Conservation (phyloP, 2,888 invertebrate species). For the Odontothrips loti region DNA sequence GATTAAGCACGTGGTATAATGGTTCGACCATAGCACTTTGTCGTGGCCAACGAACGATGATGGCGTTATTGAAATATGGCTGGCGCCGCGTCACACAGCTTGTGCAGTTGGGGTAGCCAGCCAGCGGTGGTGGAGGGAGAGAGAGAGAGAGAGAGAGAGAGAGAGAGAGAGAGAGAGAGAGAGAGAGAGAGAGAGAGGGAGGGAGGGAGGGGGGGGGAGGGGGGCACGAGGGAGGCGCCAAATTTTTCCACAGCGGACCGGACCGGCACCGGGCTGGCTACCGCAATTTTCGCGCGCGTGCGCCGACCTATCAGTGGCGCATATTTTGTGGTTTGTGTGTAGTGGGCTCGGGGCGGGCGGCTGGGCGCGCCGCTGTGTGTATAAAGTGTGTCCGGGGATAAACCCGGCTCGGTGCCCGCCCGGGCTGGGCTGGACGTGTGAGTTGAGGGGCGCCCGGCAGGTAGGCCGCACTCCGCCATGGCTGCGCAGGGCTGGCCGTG, state of each 20-base stretch:
- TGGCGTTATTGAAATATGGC: slow-evolving; percentile 5
- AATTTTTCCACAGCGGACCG: not conserved
- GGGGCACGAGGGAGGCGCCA: not conserved
- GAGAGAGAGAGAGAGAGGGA: not conserved
- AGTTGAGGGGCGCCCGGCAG: no score
- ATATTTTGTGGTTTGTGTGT: not conserved
- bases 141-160: not conserved
- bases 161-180: no score
- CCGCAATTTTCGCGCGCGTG: no score
- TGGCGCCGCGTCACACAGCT: not conserved
- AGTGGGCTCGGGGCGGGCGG: not conserved
- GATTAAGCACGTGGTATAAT: slow-evolving; percentile 6
- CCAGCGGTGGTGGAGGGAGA: not conserved
- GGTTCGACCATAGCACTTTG: not conserved
- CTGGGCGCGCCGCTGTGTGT: no score
- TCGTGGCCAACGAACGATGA: no score
- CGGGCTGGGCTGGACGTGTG: no score
- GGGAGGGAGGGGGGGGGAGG: not conserved
- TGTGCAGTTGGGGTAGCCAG: not conserved
- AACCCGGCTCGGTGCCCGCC: no score
- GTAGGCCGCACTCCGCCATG: no score
- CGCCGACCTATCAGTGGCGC: not conserved
- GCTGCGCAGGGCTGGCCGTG: no score
- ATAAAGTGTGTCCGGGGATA: no score
- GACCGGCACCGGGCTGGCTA: not conserved